A percentile compares a stretch with the other conserved stretches of the same genome.
Evolutionary conservation across 2,797 vertebrate species (phyloP).

Genomic region (Alosa sapidissima): DNA sequence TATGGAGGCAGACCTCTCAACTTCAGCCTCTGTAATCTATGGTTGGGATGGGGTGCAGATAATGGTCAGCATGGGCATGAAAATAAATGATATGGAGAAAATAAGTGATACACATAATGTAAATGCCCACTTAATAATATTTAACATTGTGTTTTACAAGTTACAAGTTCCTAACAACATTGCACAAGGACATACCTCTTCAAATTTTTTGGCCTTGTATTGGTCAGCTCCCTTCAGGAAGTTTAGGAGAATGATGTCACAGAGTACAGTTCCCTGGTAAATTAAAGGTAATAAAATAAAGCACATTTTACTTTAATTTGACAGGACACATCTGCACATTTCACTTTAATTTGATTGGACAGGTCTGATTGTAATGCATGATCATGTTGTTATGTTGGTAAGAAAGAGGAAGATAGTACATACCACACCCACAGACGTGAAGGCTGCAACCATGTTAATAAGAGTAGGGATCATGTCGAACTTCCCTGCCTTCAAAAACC

Average conservation of each 20-base stretch:
- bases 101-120: background rate
- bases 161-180: background rate
- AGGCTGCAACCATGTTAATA: slow-evolving; percentile 92
- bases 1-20: slow-evolving; percentile 53
- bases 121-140: background rate
- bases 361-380: background rate
- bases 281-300: slow-evolving; percentile 27
- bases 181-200: slow-evolving; percentile 70
- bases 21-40: slow-evolving; percentile 69
- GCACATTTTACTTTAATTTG: background rate
- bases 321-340: background rate
- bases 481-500: slow-evolving; percentile 82
- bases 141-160: background rate
- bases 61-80: background rate
- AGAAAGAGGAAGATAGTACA: slow-evolving; percentile 53
- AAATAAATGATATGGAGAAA: background rate
- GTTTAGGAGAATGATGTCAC: slow-evolving; percentile 85
- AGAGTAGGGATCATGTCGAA: slow-evolving; percentile 93
- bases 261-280: slow-evolving; percentile 80
- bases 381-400: background rate
- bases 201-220: slow-evolving; percentile 86
- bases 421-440: slow-evolving; percentile 95
- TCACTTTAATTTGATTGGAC: background rate
- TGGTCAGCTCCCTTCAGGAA: slow-evolving; percentile 84
- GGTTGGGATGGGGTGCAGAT: slow-evolving; percentile 15